These are phyloP conservation scores for Bombus vancouverensis DNA, from an alignment of 1,140 invertebrate genomes.

Conservation along the genomic window DNA sequence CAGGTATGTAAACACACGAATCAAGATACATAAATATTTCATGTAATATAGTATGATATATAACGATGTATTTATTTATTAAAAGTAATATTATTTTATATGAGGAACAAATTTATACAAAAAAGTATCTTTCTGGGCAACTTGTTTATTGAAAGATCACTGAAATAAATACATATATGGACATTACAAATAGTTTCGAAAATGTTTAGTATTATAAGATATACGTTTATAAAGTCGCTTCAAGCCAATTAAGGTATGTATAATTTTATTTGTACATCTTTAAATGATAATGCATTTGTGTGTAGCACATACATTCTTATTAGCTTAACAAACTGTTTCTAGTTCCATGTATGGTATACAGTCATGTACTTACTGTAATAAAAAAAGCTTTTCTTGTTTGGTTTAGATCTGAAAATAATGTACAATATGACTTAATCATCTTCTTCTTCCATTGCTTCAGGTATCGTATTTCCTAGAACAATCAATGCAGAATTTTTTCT, in stretches of 20 bases:
- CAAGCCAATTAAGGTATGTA: slow-evolving; percentile 56
- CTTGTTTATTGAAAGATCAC: slow-evolving; percentile 68
- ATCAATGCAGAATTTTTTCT: slow-evolving; percentile 31
- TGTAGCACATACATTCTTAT: slow-evolving; percentile 79
- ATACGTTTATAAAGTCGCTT: slow-evolving; percentile 68
- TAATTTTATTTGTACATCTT: slow-evolving; percentile 48
- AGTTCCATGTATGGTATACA: slow-evolving; percentile 12
- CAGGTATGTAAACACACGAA: not conserved
- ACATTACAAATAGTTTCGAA: slow-evolving; percentile 42
- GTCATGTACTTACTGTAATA: slow-evolving; percentile 44
- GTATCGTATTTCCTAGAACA: slow-evolving; percentile 72
- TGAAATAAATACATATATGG: slow-evolving; percentile 72
- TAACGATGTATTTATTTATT: not conserved
- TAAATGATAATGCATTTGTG: slow-evolving; percentile 52
- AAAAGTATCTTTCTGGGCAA: slow-evolving; percentile 9
- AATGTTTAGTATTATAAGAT: not conserved
- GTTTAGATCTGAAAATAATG: slow-evolving; percentile 47
- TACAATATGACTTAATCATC: slow-evolving; percentile 72
- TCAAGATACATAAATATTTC: not conserved
- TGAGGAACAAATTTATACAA: not conserved
- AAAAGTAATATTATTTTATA: not conserved
- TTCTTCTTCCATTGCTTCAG: slow-evolving; percentile 80
- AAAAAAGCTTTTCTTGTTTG: slow-evolving; percentile 13
- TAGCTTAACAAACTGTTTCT: slow-evolving; percentile 64
- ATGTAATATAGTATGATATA: too few relatives aligned